Conservation (phyloP, 2,888 invertebrate species). For the Lagria hirta region DNA sequence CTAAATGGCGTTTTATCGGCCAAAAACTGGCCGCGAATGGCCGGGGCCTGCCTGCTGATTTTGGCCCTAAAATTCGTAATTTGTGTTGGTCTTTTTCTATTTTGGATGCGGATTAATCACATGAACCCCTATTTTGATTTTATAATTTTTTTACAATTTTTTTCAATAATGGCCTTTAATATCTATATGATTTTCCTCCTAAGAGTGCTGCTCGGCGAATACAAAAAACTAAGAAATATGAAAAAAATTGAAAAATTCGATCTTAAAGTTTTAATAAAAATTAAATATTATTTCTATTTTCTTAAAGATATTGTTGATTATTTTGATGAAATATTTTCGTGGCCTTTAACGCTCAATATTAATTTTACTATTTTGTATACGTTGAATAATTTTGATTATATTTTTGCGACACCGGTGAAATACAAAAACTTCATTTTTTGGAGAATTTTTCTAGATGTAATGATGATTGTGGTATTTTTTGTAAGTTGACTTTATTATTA, state of each 20-base stretch:
- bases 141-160: not conserved
- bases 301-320: conserved; percentile 1
- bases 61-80: too few relatives aligned
- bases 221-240: too few relatives aligned
- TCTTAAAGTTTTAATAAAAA: conserved; percentile 1
- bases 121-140: not conserved
- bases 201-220: too few relatives aligned
- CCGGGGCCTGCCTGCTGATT: too few relatives aligned
- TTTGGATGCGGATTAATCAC: conserved; percentile 5
- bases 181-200: too few relatives aligned
- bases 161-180: too few relatives aligned
- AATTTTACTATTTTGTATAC: conserved; percentile 5
- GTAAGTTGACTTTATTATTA: too few relatives aligned
- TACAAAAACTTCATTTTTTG: conserved; percentile 1
- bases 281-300: not conserved
- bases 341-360: conserved; percentile 1
- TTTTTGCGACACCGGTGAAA: too few relatives aligned
- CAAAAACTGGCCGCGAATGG: too few relatives aligned
- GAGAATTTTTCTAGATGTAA: conserved; percentile 1
- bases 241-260: not conserved
- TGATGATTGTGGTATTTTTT: too few relatives aligned
- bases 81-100: too few relatives aligned
- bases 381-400: conserved; percentile 8
- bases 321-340: conserved; percentile 5
- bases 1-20: too few relatives aligned